Conservation (phyloP, 2,888 invertebrate species). For the Archips crataeganus region DNA sequence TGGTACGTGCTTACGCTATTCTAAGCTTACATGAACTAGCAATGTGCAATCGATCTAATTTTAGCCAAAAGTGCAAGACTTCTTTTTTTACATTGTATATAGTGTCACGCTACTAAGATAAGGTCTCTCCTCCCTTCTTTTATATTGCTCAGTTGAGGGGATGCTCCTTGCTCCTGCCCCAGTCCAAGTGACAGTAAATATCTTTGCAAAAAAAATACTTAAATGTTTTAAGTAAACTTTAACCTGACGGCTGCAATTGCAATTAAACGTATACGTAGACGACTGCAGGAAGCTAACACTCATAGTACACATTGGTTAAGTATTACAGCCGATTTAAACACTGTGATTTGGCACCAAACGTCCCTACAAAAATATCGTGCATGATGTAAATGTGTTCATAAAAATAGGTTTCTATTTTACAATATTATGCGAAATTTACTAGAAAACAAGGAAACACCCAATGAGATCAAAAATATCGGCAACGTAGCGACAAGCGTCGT, state of each 20-base stretch:
- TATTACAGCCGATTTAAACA: neutral
- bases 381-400: slow-evolving; percentile 5
- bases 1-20: neutral
- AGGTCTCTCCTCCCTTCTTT: neutral
- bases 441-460: neutral
- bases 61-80: slow-evolving; percentile 1
- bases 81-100: neutral
- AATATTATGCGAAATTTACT: neutral
- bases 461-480: neutral
- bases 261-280: too few species aligned
- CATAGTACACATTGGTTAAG: neutral
- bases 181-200: too few species aligned
- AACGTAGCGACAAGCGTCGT: neutral
- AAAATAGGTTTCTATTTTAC: neutral
- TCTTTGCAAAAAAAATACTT: too few species aligned
- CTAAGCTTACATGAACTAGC: slow-evolving; percentile 12
- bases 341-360: slow-evolving; percentile 21
- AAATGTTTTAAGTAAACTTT: too few species aligned
- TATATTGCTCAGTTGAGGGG: too few species aligned
- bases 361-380: slow-evolving; percentile 11
- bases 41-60: neutral
- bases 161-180: too few species aligned
- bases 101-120: neutral
- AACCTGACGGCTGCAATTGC: too few species aligned
- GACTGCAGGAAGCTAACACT: neutral